phyloP scores from a whole-genome alignment of 53 echinoderm and acorn worm genomes.

The Luidia sarsii region DNA sequence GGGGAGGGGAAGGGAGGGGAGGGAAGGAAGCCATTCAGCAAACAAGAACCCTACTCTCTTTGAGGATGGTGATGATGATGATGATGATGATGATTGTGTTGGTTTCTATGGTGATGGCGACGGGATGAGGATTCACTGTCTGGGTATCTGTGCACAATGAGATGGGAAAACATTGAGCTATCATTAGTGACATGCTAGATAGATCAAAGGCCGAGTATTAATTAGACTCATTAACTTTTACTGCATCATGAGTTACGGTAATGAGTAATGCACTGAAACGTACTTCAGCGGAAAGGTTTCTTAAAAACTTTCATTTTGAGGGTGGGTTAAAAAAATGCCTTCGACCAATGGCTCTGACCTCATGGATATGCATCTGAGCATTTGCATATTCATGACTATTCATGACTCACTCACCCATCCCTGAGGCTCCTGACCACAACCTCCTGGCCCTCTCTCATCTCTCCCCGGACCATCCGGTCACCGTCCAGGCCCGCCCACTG shows the following conservation, averaged over 20 bases:
- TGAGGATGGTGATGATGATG: background rate
- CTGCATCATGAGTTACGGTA: too few relatives aligned
- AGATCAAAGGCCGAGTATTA: too few relatives aligned
- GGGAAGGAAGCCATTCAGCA: too few relatives aligned
- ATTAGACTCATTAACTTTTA: too few relatives aligned
- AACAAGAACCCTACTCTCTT: background rate
- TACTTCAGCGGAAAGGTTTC: too few relatives aligned
- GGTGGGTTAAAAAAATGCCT: too few relatives aligned
- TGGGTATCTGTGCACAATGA: conserved; percentile 11
- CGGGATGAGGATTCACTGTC: conserved; percentile 5
- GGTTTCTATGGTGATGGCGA: background rate
- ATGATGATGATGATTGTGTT: conserved; percentile 4
- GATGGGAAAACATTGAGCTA: background rate
- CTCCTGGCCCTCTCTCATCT: conserved; percentile 24
- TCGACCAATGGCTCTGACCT: too few relatives aligned
- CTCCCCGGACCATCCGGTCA: conserved; percentile 6
- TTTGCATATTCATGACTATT: too few relatives aligned
- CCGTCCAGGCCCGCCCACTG: conserved; percentile 63
- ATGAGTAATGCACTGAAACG: too few relatives aligned
- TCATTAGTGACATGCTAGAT: too few relatives aligned
- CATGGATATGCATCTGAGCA: too few relatives aligned
- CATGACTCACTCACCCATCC: conserved; percentile 43
- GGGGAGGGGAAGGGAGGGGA: background rate
- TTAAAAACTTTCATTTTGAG: too few relatives aligned
- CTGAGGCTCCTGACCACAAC: conserved; percentile 56